These are phyloP conservation scores for Vidua chalybeata DNA, from an alignment of 2,113 vertebrate species.

Conservation along the genomic window DNA sequence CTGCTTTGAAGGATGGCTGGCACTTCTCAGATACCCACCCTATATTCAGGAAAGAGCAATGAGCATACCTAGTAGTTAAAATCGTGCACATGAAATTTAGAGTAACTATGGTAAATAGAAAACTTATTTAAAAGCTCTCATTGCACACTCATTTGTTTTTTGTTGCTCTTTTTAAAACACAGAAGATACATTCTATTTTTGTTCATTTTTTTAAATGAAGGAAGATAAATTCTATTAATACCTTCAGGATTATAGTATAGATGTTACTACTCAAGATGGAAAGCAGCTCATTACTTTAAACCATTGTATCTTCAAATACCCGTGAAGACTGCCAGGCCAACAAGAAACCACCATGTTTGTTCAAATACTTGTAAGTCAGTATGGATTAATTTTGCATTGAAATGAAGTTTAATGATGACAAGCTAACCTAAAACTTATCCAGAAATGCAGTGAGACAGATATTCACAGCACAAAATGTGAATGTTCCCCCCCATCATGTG, in stretches of 20 bases:
- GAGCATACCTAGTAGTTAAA: neutral
- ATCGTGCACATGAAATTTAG: neutral
- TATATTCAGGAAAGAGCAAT: neutral
- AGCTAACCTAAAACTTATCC: neutral
- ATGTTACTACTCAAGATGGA: neutral
- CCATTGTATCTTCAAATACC: neutral
- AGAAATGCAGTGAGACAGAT: neutral
- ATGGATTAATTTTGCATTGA: neutral
- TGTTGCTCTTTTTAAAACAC: neutral
- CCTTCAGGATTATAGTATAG: neutral
- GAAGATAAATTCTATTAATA: neutral
- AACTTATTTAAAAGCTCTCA: neutral
- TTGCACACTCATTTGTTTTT: neutral
- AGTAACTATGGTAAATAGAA: neutral
- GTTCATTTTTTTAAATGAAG: neutral
- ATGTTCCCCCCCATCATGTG: fast-evolving
- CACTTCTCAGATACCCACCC: neutral
- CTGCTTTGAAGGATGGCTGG: neutral
- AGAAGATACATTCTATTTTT: neutral
- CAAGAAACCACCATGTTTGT: neutral
- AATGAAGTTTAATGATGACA: neutral
- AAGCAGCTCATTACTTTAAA: neutral
- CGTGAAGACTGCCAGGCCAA: neutral
- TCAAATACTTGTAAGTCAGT: neutral
- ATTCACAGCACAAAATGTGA: neutral